Evolutionary conservation across 2,888 invertebrate species (phyloP).

Genomic region (Mimumesa dahlbomi): DNA sequence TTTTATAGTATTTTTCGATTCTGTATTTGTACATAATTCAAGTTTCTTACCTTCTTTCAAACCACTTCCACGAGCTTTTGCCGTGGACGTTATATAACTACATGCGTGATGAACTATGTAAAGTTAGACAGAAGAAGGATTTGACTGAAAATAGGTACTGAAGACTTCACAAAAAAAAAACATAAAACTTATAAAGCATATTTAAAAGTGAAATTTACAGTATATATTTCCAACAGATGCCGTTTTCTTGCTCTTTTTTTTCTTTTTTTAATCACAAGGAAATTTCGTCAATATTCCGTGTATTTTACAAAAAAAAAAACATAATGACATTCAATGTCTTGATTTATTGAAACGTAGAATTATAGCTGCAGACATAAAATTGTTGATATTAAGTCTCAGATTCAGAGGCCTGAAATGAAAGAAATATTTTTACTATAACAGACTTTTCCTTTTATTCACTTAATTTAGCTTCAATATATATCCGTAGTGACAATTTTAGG

Average conservation of each 20-base stretch:
- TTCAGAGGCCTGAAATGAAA: slow-evolving; percentile 77
- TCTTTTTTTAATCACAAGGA: slow-evolving; percentile 38
- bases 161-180: slow-evolving; percentile 27
- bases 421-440: slow-evolving; percentile 64
- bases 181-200: slow-evolving; percentile 19
- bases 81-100: too few species aligned
- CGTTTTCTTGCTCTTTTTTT: too few species aligned
- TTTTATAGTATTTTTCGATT: too few species aligned
- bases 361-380: slow-evolving; percentile 64
- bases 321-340: slow-evolving; percentile 61
- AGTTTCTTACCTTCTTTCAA: not conserved
- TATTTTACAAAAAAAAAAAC: slow-evolving; percentile 60
- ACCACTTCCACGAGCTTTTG: not conserved
- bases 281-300: slow-evolving; percentile 45
- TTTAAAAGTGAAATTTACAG: slow-evolving; percentile 38
- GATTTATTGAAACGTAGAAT: slow-evolving; percentile 64
- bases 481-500: slow-evolving; percentile 57
- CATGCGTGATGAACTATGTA: too few species aligned
- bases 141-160: slow-evolving; percentile 47
- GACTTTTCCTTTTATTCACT: slow-evolving; percentile 57
- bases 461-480: slow-evolving; percentile 56
- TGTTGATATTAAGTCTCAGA: slow-evolving; percentile 75
- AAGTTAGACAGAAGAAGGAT: slow-evolving; percentile 37
- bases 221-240: slow-evolving; percentile 43
- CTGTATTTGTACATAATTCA: not conserved